A percentile compares a stretch with the other conserved stretches of the same genome.
These are phyloP conservation scores for Speoplatyrhinus poulsoni DNA, from an alignment of 2,113 vertebrate species.

Conservation along the genomic window DNA sequence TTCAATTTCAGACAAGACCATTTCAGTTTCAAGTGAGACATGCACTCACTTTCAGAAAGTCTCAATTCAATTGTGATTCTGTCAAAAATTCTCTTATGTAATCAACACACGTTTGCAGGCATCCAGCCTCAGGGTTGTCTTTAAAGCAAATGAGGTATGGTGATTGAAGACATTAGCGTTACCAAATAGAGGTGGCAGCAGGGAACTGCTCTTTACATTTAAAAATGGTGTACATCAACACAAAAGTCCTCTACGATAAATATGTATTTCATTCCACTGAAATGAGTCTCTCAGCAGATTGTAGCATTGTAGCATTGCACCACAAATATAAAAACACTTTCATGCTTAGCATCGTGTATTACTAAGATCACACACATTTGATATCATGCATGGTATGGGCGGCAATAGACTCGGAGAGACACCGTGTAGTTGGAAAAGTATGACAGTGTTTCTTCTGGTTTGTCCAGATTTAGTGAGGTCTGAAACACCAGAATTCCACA, in stretches of 20 bases:
- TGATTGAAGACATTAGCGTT: constrained; percentile 54
- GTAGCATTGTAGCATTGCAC: not conserved
- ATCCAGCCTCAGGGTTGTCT: constrained; percentile 33
- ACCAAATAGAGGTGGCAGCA: constrained; percentile 27
- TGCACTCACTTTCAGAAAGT: constrained; percentile 8
- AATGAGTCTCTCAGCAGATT: not conserved
- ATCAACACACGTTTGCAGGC: constrained; percentile 23
- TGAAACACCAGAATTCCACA: not conserved
- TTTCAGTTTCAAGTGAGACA: constrained; percentile 2
- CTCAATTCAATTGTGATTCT: constrained; percentile 19
- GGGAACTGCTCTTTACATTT: constrained; percentile 33
- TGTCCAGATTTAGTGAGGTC: constrained; percentile 3
- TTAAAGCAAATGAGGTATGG: constrained; percentile 50
- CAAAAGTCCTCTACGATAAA: constrained; percentile 5
- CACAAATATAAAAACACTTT: too few species aligned
- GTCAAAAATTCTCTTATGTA: constrained; percentile 18
- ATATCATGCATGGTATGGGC: too few species aligned
- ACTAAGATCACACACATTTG: too few species aligned
- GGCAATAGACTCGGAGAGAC: constrained; percentile 7
- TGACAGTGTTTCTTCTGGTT: not conserved
- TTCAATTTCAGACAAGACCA: not conserved
- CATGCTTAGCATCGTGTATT: too few species aligned
- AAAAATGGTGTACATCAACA: constrained; percentile 33
- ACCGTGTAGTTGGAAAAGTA: not conserved
- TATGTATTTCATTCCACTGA: constrained; percentile 14